Base-by-base conservation (phyloP, 2,113 vertebrate genomes). In the Pseudopodoces humilis region DNA sequence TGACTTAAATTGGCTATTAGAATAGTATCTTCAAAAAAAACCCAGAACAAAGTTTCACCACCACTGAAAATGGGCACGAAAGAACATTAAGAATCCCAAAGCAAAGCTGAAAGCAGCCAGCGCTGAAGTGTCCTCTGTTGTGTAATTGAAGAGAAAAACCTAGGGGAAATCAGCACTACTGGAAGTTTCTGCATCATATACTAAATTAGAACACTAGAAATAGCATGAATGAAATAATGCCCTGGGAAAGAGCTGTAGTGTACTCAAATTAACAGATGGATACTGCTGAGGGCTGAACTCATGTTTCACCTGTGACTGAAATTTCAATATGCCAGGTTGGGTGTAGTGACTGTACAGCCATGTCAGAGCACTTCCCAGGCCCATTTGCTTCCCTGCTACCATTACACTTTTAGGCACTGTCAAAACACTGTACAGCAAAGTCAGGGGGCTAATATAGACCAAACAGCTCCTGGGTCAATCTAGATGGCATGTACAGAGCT, bases 51-150 rank as follows among this genome's bases (percentile, higher is more conserved):
- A 83, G 44, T 35, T 79, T 87, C 62, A 76, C 13, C 22, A 44
- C 22, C 12, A 16, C 31, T 89, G 37, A n/a, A 43, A 82, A 67
- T 5, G 25, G 14, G 12, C 16, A 18, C 30, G 58, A 49, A 27
- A 39, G 46, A 94, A 49, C 13, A 78, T 7, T 28, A 80, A 43
- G n/a, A 23, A 78, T 31, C 13, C 24, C 56, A 68, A 92, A 28
- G 31, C 53, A 82, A 95, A 94, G 41, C 31, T 46, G 49, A 92
- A 75, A 92, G 47, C 53, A 88, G 70, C 1, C 62, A 64, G 31
- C 0, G 0, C 7, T 58, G 14, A 28, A 19, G 27, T 39, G 43
- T 17, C 19, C 25, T 39, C 67, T 81, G 44, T 28, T 30, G 56
- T 28, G 8, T 19, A 59, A 13, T 90, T 59, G 11, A 55, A 53